phyloP scores from a whole-genome alignment of 2,888 invertebrate species.

The Epiblema foenella region DNA sequence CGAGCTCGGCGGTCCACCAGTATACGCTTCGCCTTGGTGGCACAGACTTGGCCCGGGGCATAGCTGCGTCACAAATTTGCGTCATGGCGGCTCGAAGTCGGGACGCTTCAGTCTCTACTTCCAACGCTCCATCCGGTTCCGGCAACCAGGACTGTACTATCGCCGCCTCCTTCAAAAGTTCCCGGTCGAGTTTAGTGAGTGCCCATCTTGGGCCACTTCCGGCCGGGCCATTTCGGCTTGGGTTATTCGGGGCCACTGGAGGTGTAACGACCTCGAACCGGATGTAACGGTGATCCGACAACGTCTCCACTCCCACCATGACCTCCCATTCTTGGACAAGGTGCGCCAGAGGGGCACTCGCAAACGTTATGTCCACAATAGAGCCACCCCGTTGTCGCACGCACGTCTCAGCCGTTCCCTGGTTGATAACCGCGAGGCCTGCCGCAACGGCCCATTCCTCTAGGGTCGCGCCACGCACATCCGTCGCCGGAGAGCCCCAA shows the following conservation, averaged over 20 bases:
- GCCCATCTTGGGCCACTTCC: slow-evolving; percentile 3
- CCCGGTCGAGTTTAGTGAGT: neutral
- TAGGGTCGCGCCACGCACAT: no score
- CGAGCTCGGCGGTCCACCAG: no score
- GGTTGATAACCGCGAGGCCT: no score
- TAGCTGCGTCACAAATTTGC: neutral
- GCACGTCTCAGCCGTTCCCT: no score
- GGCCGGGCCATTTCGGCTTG: neutral
- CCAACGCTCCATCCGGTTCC: neutral
- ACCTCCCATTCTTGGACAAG: no score
- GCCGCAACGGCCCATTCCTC: no score
- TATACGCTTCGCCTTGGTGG: neutral
- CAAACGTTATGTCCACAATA: no score
- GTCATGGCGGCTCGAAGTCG: neutral
- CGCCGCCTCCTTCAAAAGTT: neutral
- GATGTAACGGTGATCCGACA: neutral
- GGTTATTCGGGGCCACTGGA: neutral
- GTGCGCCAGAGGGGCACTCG: no score
- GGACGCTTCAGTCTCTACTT: neutral
- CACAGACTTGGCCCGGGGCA: neutral
- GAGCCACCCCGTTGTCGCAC: no score
- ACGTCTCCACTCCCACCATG: no score
- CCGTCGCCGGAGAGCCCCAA: no score
- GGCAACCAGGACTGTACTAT: slow-evolving; percentile 1
- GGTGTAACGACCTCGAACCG: neutral